A percentile compares a stretch with the other conserved stretches of the same genome.
Conservation (phyloP, 1,140 invertebrate species). For the Odontomachus brunneus region DNA sequence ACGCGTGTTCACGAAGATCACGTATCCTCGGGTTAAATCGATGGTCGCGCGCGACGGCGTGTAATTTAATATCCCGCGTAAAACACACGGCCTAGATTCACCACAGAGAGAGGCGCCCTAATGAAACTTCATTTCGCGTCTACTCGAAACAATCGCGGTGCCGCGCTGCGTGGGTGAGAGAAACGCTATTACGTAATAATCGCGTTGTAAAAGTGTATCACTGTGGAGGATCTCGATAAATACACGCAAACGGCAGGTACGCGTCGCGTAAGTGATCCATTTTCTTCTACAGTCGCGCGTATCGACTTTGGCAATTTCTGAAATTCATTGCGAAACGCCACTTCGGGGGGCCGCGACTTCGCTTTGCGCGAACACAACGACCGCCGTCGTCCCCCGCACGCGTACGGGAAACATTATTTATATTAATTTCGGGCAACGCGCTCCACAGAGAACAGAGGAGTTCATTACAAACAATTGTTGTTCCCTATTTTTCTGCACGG, state of each 20-base stretch:
- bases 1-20: not conserved
- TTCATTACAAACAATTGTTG: not conserved
- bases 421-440: conserved; percentile 10
- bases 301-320: not conserved
- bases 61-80: not conserved
- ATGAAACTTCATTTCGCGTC: not conserved
- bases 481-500: not conserved
- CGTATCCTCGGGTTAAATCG: not conserved
- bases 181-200: not conserved
- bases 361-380: too few species aligned
- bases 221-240: not conserved
- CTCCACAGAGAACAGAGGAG: too few species aligned
- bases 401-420: not conserved
- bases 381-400: too few species aligned
- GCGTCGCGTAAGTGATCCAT: not conserved
- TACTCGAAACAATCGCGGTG: too few species aligned
- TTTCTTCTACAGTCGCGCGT: not conserved
- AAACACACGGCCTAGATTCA: not conserved
- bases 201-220: too few species aligned
- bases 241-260: too few species aligned
- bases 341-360: too few species aligned
- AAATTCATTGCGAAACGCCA: not conserved
- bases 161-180: too few species aligned
- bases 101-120: not conserved
- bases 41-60: too few species aligned